phyloP scores from a whole-genome alignment of 2,888 invertebrate genomes.

The Xestoiulus laeticollis region DNA sequence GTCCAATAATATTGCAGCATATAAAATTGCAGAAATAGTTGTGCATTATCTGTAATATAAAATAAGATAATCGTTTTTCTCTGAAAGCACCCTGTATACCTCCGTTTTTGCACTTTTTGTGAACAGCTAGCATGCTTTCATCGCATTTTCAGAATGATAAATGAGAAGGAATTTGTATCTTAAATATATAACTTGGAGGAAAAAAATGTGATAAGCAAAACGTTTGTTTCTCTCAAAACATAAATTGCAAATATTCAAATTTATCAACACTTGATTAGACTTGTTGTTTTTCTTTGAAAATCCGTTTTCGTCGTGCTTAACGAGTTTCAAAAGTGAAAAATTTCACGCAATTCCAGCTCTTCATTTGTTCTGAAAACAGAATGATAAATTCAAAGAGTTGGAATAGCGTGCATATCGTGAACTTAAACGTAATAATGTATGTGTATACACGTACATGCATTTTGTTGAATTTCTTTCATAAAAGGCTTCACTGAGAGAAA shows the following conservation, averaged over 20 bases:
- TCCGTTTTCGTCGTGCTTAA: background rate
- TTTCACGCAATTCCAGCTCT: background rate
- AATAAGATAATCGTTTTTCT: too few relatives aligned
- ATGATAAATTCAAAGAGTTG: background rate
- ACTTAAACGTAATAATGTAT: background rate
- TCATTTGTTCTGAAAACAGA: background rate
- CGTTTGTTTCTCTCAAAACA: background rate
- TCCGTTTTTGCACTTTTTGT: too few relatives aligned
- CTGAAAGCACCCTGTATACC: background rate
- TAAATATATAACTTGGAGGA: background rate
- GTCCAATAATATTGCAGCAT: too few relatives aligned
- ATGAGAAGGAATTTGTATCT: background rate
- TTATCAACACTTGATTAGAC: background rate
- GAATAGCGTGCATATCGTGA: background rate
- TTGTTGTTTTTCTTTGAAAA: background rate
- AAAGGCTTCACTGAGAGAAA: background rate
- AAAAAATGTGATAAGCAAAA: background rate
- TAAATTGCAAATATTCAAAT: constrained; percentile 32
- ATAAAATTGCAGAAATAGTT: too few relatives aligned
- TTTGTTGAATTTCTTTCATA: background rate
- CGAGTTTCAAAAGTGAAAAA: background rate
- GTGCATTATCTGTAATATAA: too few relatives aligned
- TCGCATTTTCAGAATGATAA: background rate
- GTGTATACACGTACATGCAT: too few relatives aligned
- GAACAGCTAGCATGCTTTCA: background rate